phyloP scores from a whole-genome alignment of 2,797 vertebrate genomes.

The Hylomyscus alleni region DNA sequence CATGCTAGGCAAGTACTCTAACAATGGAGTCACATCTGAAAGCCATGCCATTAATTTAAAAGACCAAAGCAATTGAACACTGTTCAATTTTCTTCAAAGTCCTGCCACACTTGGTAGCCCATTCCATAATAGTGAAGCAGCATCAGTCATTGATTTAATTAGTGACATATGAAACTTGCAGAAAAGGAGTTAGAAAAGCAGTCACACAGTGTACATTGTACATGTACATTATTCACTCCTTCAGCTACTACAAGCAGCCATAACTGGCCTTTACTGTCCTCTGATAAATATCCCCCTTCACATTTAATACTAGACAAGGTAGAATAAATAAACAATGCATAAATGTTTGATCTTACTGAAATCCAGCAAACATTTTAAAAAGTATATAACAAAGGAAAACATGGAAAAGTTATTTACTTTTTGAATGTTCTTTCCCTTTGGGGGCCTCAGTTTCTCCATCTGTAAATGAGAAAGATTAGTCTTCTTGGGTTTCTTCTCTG shows the following conservation, averaged over 20 bases:
- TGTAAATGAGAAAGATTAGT: not conserved
- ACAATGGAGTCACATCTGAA: not conserved
- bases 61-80: not conserved
- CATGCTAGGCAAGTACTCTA: not conserved
- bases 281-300: not conserved
- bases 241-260: conserved; percentile 12
- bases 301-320: not conserved
- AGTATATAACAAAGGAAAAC: not conserved
- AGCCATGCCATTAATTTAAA: not conserved
- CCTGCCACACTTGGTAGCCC: not conserved
- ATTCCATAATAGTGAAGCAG: not conserved
- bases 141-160: not conserved
- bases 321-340: conserved; percentile 52
- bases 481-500: not conserved
- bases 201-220: no score
- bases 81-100: conserved; percentile 11
- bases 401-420: conserved; percentile 12
- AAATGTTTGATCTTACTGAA: conserved; percentile 15
- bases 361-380: not conserved
- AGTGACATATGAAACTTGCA: not conserved
- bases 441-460: not conserved
- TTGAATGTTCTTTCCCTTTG: not conserved
- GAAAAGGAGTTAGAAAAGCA: not conserved
- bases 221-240: not conserved
- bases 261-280: conserved; percentile 12